Evolutionary conservation across 2,797 vertebrate genomes (phyloP), one percentile per base, ranked within the genome.

Genomic region (Heteromormyrus szaboi): DNA sequence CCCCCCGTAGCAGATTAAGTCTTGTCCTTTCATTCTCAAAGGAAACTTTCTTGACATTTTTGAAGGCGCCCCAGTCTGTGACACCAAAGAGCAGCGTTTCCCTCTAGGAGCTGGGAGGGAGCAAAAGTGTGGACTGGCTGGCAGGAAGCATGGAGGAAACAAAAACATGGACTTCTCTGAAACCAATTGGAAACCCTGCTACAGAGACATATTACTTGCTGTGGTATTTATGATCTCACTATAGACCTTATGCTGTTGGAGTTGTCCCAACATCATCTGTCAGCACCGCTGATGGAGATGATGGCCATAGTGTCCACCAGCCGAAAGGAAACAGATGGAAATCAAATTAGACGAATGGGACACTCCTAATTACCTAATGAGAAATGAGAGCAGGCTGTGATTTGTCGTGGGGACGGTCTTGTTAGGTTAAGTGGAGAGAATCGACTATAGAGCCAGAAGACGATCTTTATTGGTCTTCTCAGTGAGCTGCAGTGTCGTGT

Each of bases 401-500:
- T 96, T 96, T 96, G 96, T 96, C 94, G 93, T 94, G 92, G 94
- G 93, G 93, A 93, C 88, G 91, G 92, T 92, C 96, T 96, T 94
- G 95, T 96, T 96, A 96, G 95, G 94, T 95, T 96, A 96, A 96
- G 95, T 96, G 95, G 95, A 93, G 92, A 90, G 91, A 95, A 96
- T 96, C 92, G 95, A 96, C 95, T 92, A 91, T 94, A 91, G 81
- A 62, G 84, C 93, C 91, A 91, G 92, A 90, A 89, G 90, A 91
- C 88, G 90, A 91, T 89, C 94, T 90, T 91, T 90, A 91, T 92
- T 91, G 91, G 54, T 87, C 90, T 85, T 17, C 48, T 86, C 72
- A 62, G 46, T 14, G 68, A 85, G 88, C 19, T 9, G 48, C 50
- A 17, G 62, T 9, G 14, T 17, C 14, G 3, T 22, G 62, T 79